These are phyloP conservation scores for Brachionus calyciflorus DNA, from an alignment of 1,140 invertebrate genomes.

Conservation along the genomic window DNA sequence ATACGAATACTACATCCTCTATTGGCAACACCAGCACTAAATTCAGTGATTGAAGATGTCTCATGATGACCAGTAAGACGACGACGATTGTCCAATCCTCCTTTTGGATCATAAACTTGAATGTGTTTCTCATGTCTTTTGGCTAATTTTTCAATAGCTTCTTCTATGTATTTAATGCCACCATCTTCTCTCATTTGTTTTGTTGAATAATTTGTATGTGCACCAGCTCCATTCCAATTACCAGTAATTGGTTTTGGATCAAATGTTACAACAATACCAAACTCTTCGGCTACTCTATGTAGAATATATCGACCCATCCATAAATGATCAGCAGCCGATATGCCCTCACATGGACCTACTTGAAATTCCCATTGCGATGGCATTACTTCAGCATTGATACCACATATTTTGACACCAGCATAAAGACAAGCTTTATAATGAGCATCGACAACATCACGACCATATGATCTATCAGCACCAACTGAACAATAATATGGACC, in stretches of 20 bases:
- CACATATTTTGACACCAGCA: constrained; percentile 81
- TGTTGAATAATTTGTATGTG: constrained; percentile 83
- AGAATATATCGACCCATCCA: constrained; percentile 80
- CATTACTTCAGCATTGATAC: constrained; percentile 91
- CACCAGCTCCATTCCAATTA: constrained; percentile 86
- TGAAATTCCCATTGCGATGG: constrained; percentile 70
- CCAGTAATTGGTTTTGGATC: constrained; percentile 81
- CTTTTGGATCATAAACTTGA: constrained; percentile 76
- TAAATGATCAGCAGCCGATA: constrained; percentile 78
- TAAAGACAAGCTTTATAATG: constrained; percentile 72
- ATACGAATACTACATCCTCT: constrained; percentile 63
- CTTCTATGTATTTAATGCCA: constrained; percentile 67
- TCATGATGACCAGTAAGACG: constrained; percentile 62
- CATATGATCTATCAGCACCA: constrained; percentile 76
- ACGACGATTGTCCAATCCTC: constrained; percentile 62
- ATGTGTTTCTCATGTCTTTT: constrained; percentile 81
- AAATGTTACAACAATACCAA: constrained; percentile 77
- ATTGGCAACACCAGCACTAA: constrained; percentile 63
- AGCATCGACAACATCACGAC: constrained; percentile 85
- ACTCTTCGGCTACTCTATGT: constrained; percentile 82
- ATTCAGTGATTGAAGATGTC: constrained; percentile 54
- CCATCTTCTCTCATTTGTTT: constrained; percentile 77
- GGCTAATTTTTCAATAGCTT: constrained; percentile 71
- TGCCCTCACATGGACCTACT: constrained; percentile 73
- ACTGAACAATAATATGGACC: constrained; percentile 90